Conservation (phyloP, 2,888 invertebrate genomes). For the Clistopyga incitator region DNA sequence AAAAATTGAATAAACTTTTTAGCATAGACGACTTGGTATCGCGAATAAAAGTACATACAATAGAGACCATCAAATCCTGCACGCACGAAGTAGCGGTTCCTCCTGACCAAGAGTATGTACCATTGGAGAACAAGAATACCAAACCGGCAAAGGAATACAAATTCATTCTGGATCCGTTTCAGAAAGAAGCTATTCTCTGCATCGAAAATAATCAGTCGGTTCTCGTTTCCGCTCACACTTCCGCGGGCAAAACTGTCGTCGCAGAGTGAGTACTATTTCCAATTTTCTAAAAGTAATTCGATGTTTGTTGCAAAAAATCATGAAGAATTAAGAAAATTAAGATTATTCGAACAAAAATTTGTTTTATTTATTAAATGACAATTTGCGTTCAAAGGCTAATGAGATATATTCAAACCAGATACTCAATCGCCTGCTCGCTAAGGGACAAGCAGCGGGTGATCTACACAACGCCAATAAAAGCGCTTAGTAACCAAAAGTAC, state of each 20-base stretch:
- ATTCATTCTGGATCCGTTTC: slow-evolving; percentile 98
- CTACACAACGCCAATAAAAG: slow-evolving; percentile 99
- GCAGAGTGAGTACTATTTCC: slow-evolving; percentile 92
- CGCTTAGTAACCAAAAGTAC: slow-evolving; percentile 99
- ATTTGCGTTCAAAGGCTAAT: background rate
- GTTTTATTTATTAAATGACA: too few species aligned
- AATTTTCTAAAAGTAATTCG: too few species aligned
- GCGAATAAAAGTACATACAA: slow-evolving; percentile 93
- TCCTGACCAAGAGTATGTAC: slow-evolving; percentile 92
- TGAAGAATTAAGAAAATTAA: too few species aligned
- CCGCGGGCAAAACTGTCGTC: slow-evolving; percentile 99
- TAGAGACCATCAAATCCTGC: slow-evolving; percentile 96
- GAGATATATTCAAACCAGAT: slow-evolving; percentile 85
- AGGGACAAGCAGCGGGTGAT: slow-evolving; percentile 98
- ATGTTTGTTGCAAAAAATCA: too few species aligned
- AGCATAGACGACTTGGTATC: slow-evolving; percentile 92
- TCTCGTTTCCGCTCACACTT: slow-evolving; percentile 99
- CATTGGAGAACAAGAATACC: slow-evolving; percentile 86
- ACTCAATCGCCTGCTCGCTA: slow-evolving; percentile 97
- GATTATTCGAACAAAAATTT: too few species aligned
- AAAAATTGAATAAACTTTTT: slow-evolving; percentile 72
- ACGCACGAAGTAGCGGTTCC: slow-evolving; percentile 98
- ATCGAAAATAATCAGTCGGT: slow-evolving; percentile 99
- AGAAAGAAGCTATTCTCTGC: slow-evolving; percentile 97
- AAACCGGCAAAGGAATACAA: slow-evolving; percentile 96